Conservation (phyloP, 2,797 vertebrate genomes). For the Florisuga fusca region DNA sequence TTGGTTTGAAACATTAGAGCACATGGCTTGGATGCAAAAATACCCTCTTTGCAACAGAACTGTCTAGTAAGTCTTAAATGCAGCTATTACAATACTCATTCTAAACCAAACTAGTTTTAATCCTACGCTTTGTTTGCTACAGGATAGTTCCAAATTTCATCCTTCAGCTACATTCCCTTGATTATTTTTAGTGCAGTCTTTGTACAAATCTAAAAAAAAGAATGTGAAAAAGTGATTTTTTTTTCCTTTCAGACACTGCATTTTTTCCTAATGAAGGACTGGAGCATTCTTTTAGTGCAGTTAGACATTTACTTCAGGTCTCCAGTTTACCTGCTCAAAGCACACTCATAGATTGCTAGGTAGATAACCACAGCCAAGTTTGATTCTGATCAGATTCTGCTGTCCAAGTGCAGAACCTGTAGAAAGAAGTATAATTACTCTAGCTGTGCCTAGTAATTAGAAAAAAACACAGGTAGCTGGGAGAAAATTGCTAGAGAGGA, state of each 20-base stretch:
- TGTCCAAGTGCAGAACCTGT: neutral
- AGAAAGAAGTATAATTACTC: neutral
- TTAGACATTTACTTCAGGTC: neutral
- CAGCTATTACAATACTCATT: neutral
- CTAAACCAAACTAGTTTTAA: neutral
- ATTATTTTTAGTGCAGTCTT: neutral
- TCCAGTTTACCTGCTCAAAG: neutral
- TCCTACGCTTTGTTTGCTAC: neutral
- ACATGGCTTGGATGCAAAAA: neutral
- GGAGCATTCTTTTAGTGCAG: neutral
- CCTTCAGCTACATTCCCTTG: neutral
- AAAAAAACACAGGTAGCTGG: neutral
- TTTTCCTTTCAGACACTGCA: neutral
- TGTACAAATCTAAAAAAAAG: neutral
- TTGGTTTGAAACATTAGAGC: slow-evolving; percentile 12
- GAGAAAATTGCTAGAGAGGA: neutral
- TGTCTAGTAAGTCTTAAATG: neutral
- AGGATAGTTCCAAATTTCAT: neutral
- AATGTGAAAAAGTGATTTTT: neutral
- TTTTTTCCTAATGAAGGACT: neutral
- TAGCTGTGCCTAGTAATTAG: neutral
- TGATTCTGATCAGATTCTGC: neutral
- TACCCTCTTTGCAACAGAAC: neutral
- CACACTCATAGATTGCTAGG: neutral
- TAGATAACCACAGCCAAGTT: neutral